A percentile compares a stretch with the other conserved stretches of the same genome.
Evolutionary conservation across 2,888 invertebrate genomes (phyloP).

Genomic region (Chirona hameri): DNA sequence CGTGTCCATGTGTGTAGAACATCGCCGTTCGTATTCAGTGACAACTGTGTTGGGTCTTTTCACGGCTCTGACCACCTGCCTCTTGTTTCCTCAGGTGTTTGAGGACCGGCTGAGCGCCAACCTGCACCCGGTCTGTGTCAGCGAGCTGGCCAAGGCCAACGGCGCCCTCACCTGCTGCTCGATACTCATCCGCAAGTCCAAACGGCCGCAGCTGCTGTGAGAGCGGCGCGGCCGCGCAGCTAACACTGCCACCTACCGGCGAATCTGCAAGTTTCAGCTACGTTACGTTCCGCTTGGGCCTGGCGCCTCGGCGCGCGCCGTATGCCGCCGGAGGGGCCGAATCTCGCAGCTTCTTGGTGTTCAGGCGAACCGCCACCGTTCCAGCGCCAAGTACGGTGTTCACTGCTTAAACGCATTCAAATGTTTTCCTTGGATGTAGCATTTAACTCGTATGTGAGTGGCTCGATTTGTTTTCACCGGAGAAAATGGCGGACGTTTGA

Average conservation of each 20-base stretch:
- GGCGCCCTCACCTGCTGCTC: conserved; percentile 37
- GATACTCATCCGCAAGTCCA: conserved; percentile 39
- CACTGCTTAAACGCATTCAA: not conserved
- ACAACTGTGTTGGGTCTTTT: no score
- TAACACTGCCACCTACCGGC: no score
- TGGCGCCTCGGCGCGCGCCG: not conserved
- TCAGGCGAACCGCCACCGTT: no score
- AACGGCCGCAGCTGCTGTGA: conserved; percentile 26
- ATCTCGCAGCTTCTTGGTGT: not conserved
- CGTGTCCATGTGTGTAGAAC: no score
- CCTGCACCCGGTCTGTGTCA: conserved; percentile 35
- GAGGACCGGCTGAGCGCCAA: conserved; percentile 37
- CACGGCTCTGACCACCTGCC: no score
- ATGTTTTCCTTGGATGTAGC: not conserved
- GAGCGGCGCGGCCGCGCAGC: not conserved
- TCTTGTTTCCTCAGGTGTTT: conserved; percentile 35
- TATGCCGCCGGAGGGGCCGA: not conserved
- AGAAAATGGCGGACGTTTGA: not conserved
- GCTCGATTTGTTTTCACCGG: not conserved
- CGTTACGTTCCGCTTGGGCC: not conserved
- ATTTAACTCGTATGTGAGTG: no score
- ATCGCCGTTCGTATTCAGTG: no score
- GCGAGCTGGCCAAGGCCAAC: conserved; percentile 37
- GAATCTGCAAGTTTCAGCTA: no score
- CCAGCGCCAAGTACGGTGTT: not conserved